phyloP scores from a whole-genome alignment of 2,888 invertebrate species.

The Temnothorax ravouxi region DNA sequence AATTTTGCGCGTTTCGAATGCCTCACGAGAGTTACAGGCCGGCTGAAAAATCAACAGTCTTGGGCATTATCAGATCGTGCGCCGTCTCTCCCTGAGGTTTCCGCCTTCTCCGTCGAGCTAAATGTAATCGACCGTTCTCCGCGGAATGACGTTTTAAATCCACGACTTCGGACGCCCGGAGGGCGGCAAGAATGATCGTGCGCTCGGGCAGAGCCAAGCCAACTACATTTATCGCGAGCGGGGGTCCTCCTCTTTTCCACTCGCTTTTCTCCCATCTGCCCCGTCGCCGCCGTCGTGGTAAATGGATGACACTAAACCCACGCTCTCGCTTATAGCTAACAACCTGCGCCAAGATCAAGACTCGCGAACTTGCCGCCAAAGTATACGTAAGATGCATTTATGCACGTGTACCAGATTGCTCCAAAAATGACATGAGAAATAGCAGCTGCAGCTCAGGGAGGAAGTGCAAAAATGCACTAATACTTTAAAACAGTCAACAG shows the following conservation, averaged over 20 bases:
- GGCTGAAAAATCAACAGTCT: slow-evolving; percentile 45
- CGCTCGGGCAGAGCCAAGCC: slow-evolving; percentile 70
- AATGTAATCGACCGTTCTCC: slow-evolving; percentile 72
- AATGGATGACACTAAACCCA: slow-evolving; percentile 68
- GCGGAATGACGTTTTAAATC: slow-evolving; percentile 72
- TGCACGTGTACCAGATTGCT: slow-evolving; percentile 16
- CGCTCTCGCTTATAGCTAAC: slow-evolving; percentile 71
- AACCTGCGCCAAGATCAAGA: slow-evolving; percentile 78
- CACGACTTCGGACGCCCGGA: slow-evolving; percentile 48
- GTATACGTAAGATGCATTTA: slow-evolving; percentile 9
- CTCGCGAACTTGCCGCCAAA: slow-evolving; percentile 68
- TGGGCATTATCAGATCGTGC: slow-evolving; percentile 36
- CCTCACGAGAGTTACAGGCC: background rate
- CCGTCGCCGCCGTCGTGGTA: slow-evolving; percentile 39
- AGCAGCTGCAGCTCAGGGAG: background rate
- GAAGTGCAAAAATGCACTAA: background rate
- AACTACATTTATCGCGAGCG: slow-evolving; percentile 73
- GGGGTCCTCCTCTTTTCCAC: slow-evolving; percentile 20
- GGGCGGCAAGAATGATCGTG: slow-evolving; percentile 73
- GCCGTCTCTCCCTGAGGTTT: background rate
- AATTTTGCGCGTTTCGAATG: slow-evolving; percentile 33
- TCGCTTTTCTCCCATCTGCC: slow-evolving; percentile 38
- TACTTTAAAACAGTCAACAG: background rate
- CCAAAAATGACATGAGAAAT: background rate
- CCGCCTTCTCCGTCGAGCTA: slow-evolving; percentile 36